These are phyloP conservation scores for Dimorphilus gyrociliatus DNA, from an alignment of 2,888 invertebrate genomes.

Conservation along the genomic window DNA sequence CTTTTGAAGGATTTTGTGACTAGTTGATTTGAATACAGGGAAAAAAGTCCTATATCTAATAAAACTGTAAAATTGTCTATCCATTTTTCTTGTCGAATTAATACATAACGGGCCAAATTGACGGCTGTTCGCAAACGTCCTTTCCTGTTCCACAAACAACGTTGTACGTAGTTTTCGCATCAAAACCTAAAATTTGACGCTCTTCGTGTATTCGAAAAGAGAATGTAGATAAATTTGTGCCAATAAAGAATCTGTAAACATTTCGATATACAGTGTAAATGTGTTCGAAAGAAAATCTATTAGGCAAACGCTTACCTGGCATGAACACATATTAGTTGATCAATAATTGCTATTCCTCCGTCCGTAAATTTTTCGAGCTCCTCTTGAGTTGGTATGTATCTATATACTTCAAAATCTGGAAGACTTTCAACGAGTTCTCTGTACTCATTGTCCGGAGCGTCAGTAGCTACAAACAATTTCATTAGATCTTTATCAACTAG, in stretches of 20 bases:
- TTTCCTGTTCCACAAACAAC: conserved; percentile 52
- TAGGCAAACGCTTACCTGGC: conserved; percentile 46
- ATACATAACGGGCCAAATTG: conserved; percentile 47
- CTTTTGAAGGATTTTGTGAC: too few relatives aligned
- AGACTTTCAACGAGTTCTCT: background rate
- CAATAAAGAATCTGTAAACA: conserved; percentile 55
- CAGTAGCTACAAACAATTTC: conserved; percentile 66
- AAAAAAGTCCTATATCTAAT: too few relatives aligned
- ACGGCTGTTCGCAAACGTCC: conserved; percentile 54
- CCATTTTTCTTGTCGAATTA: background rate
- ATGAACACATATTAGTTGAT: conserved; percentile 83
- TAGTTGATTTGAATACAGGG: too few relatives aligned
- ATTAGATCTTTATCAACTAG: conserved; percentile 44
- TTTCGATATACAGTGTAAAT: too few relatives aligned
- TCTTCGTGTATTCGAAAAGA: conserved; percentile 93
- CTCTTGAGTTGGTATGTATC: conserved; percentile 19
- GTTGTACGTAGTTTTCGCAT: conserved; percentile 65
- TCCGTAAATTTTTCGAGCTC: conserved; percentile 45
- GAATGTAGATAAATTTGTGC: conserved; percentile 86
- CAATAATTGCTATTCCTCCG: conserved; percentile 76
- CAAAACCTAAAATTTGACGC: conserved; percentile 78
- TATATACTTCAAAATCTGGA: conserved; percentile 16
- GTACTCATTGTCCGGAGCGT: conserved; percentile 48
- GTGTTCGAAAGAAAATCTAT: background rate
- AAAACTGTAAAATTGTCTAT: too few relatives aligned